phyloP scores from a whole-genome alignment of 1,140 invertebrate species.

The Cotesia typhae region DNA sequence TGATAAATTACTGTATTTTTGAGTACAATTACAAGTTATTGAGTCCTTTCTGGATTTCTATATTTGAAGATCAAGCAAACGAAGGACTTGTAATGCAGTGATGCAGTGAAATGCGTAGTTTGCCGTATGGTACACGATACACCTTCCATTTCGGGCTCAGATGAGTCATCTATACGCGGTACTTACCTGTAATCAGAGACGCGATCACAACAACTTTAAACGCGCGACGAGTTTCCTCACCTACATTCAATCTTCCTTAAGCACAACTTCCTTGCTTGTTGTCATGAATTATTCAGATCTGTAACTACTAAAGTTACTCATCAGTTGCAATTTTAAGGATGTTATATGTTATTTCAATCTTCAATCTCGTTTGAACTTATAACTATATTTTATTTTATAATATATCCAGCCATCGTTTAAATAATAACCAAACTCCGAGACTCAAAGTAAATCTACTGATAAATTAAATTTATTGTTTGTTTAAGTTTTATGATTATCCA shows the following conservation, averaged over 20 bases:
- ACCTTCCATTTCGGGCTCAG: constrained; percentile 16
- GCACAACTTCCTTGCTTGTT: constrained; percentile 14
- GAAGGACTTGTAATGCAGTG: constrained; percentile 10
- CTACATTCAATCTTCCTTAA: constrained; percentile 15
- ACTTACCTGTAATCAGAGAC: constrained; percentile 18
- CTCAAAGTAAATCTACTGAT: too few relatives aligned
- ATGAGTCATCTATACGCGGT: constrained; percentile 26
- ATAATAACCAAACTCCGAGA: too few relatives aligned
- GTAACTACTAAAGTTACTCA: neutral
- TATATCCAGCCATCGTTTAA: too few relatives aligned
- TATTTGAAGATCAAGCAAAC: neutral
- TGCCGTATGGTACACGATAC: constrained; percentile 18
- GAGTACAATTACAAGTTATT: too few relatives aligned
- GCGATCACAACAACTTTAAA: constrained; percentile 6
- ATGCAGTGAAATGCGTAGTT: constrained; percentile 14
- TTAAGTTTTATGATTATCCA: too few relatives aligned
- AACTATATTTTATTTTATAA: neutral
- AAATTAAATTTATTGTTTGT: too few relatives aligned
- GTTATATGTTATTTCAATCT: too few relatives aligned
- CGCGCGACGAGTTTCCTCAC: constrained; percentile 8
- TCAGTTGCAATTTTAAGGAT: too few relatives aligned
- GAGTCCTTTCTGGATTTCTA: too few relatives aligned
- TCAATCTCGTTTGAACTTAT: neutral
- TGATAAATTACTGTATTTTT: too few relatives aligned
- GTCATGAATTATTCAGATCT: constrained; percentile 16